phyloP scores from a whole-genome alignment of 2,888 invertebrate genomes.

The Lasioglossum malachurum region DNA sequence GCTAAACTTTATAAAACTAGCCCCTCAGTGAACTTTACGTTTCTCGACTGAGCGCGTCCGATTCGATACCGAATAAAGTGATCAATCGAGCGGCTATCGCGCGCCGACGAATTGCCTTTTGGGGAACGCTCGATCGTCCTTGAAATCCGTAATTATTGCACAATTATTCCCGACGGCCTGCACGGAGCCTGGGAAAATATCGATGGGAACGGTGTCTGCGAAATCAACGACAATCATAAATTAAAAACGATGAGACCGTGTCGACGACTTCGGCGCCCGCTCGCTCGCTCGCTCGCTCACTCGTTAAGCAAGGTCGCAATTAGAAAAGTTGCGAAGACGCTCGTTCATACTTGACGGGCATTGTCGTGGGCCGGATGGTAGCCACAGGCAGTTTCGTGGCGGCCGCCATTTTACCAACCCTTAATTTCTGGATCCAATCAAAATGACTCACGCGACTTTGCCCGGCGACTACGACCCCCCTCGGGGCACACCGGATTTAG shows the following conservation, averaged over 20 bases:
- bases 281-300: conserved; percentile 8
- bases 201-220: not conserved
- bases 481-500: conserved; percentile 77
- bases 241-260: conserved; percentile 37
- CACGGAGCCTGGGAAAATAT: conserved; percentile 4
- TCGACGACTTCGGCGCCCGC: not conserved
- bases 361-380: conserved; percentile 49
- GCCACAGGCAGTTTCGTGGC: conserved; percentile 68
- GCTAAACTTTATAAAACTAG: not conserved
- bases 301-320: conserved; percentile 28
- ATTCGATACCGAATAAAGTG: not conserved
- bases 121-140: not conserved
- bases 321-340: conserved; percentile 48
- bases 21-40: not conserved
- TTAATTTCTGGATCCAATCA: conserved; percentile 82
- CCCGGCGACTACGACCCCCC: conserved; percentile 69
- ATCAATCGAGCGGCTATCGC: not conserved
- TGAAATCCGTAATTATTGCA: conserved; percentile 13
- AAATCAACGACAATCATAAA: conserved; percentile 29
- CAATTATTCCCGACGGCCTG: conserved; percentile 4
- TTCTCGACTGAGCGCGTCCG: not conserved
- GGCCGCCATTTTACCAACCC: conserved; percentile 78
- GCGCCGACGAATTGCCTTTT: not conserved
- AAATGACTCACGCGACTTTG: conserved; percentile 82
- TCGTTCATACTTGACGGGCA: conserved; percentile 51